Evolutionary conservation across 2,113 vertebrate species (phyloP).

Genomic region (Azemiops feae): DNA sequence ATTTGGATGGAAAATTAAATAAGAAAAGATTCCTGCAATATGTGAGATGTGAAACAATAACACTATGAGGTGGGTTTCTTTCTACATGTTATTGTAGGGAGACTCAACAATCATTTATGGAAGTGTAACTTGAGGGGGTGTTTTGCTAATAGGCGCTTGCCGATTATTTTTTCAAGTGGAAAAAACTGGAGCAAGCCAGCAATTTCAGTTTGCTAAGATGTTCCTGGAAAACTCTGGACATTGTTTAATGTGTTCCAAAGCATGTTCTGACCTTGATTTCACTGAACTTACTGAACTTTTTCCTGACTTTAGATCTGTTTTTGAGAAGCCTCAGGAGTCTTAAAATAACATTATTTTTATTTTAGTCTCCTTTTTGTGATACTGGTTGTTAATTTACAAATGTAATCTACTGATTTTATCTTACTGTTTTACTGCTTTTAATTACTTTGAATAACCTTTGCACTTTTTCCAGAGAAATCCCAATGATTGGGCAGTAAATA

Average conservation of each 20-base stretch:
- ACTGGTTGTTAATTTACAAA: not conserved
- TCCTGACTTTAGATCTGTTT: not conserved
- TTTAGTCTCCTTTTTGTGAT: not conserved
- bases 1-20: not conserved
- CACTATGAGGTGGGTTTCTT: not conserved
- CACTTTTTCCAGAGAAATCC: not conserved
- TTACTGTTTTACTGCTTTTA: not conserved
- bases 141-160: not conserved
- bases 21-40: not conserved
- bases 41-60: not conserved
- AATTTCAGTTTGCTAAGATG: not conserved
- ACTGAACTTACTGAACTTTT: not conserved
- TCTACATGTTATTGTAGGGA: not conserved
- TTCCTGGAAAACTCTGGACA: conserved; percentile 18
- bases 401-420: not conserved
- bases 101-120: not conserved
- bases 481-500: not conserved
- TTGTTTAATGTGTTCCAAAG: not conserved
- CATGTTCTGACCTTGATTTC: not conserved
- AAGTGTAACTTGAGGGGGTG: not conserved
- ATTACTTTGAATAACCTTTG: not conserved
- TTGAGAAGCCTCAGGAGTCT: not conserved
- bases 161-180: conserved; percentile 12
- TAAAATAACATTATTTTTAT: not conserved
- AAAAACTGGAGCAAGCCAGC: not conserved